Base-by-base conservation (phyloP, 2,113 vertebrate species). In the Myotis lucifugus region DNA sequence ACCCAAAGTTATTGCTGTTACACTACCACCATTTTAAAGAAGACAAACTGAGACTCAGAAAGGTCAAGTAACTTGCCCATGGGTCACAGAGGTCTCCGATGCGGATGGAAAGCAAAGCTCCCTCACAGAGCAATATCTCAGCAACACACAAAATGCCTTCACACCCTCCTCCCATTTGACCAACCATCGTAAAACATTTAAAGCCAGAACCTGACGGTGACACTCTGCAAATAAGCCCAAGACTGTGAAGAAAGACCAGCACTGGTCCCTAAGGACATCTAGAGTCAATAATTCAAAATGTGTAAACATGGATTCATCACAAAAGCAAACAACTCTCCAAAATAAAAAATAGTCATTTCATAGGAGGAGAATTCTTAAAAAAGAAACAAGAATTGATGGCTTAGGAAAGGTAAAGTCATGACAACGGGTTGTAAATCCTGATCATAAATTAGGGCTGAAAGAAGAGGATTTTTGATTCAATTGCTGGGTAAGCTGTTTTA, bases 381-480 rank as follows among this genome's bases (percentile, higher is more conserved):
- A 72, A 78, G 34, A 96, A 95, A 95, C n/a, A 87, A 95, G 66
- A 90, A 96, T 88, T 92, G 81, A 93, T 81, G 89, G 77, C 90
- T 96, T 93, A 83, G 88, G 91, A 94, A 85, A 96, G 91, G 89
- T 91, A 90, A 96, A 95, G 92, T 92, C 96, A 93, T 93, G 81
- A 77, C 79, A 95, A 52, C 1, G n/a, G 48, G 59, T 84, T 95
- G 83, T 97, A 97, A 97, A 97, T 96, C 90, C 78, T 92, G 70
- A 50, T 94, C 96, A 86, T 97, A 97, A 97, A 97, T 97, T 91
- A 93, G 25, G 50, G 64, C 64, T 86, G 70, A 88, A 92, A 86
- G 17, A 91, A 85, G 64, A 77, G 67, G 15, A 50, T 85, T 87
- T 97, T 93, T 91, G 76, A 91, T 50, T 81, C 59, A 4, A 59